Evolutionary conservation across 2,797 vertebrate species (phyloP).

Genomic region (Pristis pectinata): DNA sequence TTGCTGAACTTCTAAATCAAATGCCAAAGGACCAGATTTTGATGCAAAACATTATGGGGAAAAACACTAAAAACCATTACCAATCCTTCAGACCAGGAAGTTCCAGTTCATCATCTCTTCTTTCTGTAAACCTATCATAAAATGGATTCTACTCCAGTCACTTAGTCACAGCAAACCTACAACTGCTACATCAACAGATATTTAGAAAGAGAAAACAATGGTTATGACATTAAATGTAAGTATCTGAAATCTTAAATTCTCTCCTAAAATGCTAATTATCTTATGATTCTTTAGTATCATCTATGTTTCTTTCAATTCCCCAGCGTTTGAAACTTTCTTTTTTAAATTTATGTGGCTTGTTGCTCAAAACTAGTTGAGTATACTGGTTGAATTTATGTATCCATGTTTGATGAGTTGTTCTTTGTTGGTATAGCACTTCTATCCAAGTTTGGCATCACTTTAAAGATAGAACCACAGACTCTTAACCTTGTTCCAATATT

Average conservation of each 20-base stretch:
- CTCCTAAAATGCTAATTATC: neutral
- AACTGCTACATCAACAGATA: neutral
- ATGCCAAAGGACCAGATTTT: neutral
- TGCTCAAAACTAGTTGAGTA: neutral
- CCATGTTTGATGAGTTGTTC: too few relatives aligned
- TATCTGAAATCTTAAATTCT: neutral
- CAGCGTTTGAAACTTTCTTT: neutral
- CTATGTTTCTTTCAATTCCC: neutral
- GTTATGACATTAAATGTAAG: neutral
- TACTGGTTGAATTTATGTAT: neutral
- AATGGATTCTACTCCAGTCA: neutral
- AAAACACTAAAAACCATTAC: neutral
- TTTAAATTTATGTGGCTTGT: neutral
- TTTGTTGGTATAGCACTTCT: neutral
- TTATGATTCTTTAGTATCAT: neutral
- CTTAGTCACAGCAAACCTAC: neutral
- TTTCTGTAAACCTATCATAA: neutral
- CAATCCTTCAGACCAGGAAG: neutral
- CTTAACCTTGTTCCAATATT: neutral
- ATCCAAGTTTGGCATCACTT: neutral
- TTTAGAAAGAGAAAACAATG: neutral
- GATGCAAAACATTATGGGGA: too few relatives aligned
- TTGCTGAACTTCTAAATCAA: neutral
- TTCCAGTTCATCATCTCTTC: neutral
- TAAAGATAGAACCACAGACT: neutral